A percentile compares a stretch with the other conserved stretches of the same genome.
phyloP scores from a whole-genome alignment of 2,113 vertebrate genomes.

The Tachysurus fulvidraco region DNA sequence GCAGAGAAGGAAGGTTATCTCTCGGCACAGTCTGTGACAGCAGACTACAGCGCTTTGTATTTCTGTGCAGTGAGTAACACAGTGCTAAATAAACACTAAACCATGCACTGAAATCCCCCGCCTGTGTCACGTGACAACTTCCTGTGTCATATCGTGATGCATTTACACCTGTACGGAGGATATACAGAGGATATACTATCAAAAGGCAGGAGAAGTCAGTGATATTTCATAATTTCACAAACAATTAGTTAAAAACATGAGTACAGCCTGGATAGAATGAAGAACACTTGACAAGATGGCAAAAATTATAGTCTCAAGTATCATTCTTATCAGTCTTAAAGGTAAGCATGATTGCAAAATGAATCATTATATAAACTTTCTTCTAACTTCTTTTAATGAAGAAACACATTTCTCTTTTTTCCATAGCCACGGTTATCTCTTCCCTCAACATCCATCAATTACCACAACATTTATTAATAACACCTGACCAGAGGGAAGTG shows the following conservation, averaged over 20 bases:
- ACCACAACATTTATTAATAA: neutral
- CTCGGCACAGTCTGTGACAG: constrained; percentile 24
- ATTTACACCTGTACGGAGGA: constrained; percentile 16
- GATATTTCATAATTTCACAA: neutral
- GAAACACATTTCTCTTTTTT: neutral
- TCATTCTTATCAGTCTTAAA: neutral
- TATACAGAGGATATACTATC: neutral
- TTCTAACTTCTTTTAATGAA: neutral
- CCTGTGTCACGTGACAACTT: constrained; percentile 17
- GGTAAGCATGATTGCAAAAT: neutral
- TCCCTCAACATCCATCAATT: constrained; percentile 17
- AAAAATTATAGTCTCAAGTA: neutral
- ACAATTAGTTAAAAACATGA: neutral
- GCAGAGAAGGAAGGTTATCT: constrained; percentile 47
- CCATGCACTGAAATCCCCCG: constrained; percentile 29
- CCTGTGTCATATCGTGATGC: neutral
- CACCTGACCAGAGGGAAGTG: neutral
- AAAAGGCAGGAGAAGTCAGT: neutral
- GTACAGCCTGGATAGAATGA: neutral
- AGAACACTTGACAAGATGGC: constrained; percentile 13
- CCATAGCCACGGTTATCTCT: constrained; percentile 19
- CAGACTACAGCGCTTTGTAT: constrained; percentile 41
- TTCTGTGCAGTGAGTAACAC: constrained; percentile 51
- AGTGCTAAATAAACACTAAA: constrained; percentile 10
- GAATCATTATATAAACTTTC: neutral